Evolutionary conservation across 2,888 invertebrate species (phyloP).

Genomic region (Chromoteleia sp.): DNA sequence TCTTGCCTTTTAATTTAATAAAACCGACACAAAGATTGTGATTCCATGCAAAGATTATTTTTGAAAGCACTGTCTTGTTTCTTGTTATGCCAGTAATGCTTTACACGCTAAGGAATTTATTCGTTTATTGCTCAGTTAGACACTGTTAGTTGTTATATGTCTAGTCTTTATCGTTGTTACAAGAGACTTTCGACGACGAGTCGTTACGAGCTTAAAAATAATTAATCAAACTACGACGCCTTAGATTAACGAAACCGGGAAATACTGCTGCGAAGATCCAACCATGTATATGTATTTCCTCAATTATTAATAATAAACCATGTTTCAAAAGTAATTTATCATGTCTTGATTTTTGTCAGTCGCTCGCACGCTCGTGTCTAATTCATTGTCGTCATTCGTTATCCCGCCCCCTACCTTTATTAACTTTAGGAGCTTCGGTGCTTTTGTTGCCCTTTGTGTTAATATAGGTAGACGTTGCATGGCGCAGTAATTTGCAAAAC

Average conservation of each 20-base stretch:
- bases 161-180: slow-evolving; percentile 65
- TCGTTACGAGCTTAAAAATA: slow-evolving; percentile 32
- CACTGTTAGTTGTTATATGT: slow-evolving; percentile 57
- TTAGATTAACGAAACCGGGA: slow-evolving; percentile 71
- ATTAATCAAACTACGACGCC: slow-evolving; percentile 32
- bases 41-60: slow-evolving; percentile 50
- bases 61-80: slow-evolving; percentile 51
- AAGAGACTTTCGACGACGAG: slow-evolving; percentile 40
- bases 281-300: slow-evolving; percentile 80
- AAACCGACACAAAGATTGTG: slow-evolving; percentile 35
- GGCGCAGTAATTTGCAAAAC: slow-evolving; percentile 19
- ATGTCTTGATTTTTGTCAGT: slow-evolving; percentile 64
- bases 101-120: slow-evolving; percentile 41
- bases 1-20: slow-evolving; percentile 45
- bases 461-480: slow-evolving; percentile 41
- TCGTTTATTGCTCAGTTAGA: slow-evolving; percentile 57
- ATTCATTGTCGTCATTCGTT: slow-evolving; percentile 18
- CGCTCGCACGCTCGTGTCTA: slow-evolving; percentile 49
- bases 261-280: slow-evolving; percentile 75
- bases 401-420: not conserved
- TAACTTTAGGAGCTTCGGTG: slow-evolving; percentile 28
- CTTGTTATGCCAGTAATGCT: slow-evolving; percentile 64
- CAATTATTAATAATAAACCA: slow-evolving; percentile 77
- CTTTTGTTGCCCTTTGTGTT: slow-evolving; percentile 31
- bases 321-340: slow-evolving; percentile 55